Evolutionary conservation across 53 echinoderm and acorn worm species (phyloP).

Genomic region (Echinometra lucunter): DNA sequence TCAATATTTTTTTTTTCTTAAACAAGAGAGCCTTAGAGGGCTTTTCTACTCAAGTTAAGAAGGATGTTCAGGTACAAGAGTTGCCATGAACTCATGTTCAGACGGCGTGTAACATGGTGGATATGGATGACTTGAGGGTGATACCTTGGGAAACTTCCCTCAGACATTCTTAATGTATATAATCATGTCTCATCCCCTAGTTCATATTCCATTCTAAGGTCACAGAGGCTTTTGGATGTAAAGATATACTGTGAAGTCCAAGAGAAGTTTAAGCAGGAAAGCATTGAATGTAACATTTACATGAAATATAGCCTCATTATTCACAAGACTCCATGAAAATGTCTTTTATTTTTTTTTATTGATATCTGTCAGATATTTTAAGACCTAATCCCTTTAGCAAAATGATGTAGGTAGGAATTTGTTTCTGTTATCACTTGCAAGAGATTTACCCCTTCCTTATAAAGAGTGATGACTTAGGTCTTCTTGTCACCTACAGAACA

Average conservation of each 20-base stretch:
- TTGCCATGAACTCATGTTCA: constrained; percentile 35
- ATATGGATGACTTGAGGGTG: constrained; percentile 23
- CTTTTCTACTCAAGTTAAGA: background rate
- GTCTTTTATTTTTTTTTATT: background rate
- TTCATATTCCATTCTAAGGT: background rate
- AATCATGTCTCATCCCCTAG: background rate
- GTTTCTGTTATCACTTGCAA: background rate
- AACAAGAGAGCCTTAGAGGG: background rate
- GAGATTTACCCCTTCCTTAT: background rate
- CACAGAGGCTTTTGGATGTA: background rate
- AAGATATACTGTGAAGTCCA: background rate
- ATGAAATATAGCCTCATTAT: background rate
- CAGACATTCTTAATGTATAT: background rate
- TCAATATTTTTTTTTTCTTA: background rate
- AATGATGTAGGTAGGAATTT: background rate
- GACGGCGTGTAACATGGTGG: constrained; percentile 7
- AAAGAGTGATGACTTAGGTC: background rate
- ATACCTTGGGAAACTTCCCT: background rate
- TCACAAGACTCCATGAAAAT: background rate
- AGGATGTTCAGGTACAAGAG: background rate
- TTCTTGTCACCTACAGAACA: background rate
- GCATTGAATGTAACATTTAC: background rate
- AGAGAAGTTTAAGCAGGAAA: background rate
- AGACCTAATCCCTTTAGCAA: background rate
- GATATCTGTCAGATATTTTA: background rate